Conservation (phyloP, 2,888 invertebrate genomes). For the Sipha maydis region DNA sequence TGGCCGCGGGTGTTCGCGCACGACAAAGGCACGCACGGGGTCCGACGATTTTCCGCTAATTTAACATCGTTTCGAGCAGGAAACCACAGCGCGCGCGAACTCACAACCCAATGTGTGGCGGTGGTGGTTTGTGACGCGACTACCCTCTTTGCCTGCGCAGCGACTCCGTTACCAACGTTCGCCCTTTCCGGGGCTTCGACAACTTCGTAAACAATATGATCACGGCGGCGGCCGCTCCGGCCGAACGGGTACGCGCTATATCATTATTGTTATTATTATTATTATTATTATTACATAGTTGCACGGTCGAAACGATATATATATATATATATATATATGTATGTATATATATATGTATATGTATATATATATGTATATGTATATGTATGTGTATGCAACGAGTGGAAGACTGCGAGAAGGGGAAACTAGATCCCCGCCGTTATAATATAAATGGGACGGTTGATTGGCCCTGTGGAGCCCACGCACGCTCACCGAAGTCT, state of each 20-base stretch:
- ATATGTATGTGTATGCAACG: background rate
- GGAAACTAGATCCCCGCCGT: background rate
- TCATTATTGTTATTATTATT: conserved; percentile 1
- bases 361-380: background rate
- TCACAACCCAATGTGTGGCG: background rate
- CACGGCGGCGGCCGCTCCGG: background rate
- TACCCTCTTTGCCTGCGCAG: background rate
- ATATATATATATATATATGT: background rate
- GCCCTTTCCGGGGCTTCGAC: background rate
- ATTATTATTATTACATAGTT: background rate
- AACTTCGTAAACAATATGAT: no score
- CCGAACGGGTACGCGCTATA: background rate
- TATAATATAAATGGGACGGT: conserved; percentile 48
- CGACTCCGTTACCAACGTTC: background rate
- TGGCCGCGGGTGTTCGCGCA: conserved; percentile 41
- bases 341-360: background rate
- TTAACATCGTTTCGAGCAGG: conserved; percentile 64
- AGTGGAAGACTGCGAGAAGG: background rate
- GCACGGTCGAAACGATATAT: background rate
- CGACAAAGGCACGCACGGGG: conserved; percentile 36
- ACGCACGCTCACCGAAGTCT: conserved; percentile 32
- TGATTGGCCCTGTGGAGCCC: conserved; percentile 50
- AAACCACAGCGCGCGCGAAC: conserved; percentile 33
- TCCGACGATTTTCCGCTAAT: conserved; percentile 65
- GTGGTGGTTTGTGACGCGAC: background rate